A percentile compares a stretch with the other conserved stretches of the same genome.
Evolutionary conservation across 1,140 invertebrate genomes (phyloP).

Genomic region (Drosophila azteca): DNA sequence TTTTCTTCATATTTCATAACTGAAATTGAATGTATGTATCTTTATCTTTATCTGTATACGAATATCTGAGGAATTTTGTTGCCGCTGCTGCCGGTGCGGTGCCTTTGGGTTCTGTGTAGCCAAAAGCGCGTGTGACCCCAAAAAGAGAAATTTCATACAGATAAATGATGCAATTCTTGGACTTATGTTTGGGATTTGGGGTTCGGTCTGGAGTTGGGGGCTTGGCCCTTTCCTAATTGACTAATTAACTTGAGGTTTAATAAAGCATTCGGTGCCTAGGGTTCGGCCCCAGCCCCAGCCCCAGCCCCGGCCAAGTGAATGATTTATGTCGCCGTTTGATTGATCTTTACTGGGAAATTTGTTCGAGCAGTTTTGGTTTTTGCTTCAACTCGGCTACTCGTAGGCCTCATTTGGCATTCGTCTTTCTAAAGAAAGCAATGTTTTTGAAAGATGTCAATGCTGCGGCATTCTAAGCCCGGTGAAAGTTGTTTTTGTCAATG

Average conservation of each 20-base stretch:
- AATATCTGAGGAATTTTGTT: conserved; percentile 14
- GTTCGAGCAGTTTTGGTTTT: conserved; percentile 26
- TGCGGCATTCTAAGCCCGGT: conserved; percentile 66
- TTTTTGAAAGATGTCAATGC: conserved; percentile 45
- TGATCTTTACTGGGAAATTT: conserved; percentile 28
- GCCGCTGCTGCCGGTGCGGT: conserved; percentile 26
- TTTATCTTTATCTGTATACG: neutral
- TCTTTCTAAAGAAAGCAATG: conserved; percentile 60
- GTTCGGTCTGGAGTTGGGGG: conserved; percentile 1
- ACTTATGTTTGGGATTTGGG: conserved; percentile 2
- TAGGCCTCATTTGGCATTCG: conserved; percentile 52
- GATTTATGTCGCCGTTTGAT: conserved; percentile 34
- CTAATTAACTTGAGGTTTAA: conserved; percentile 47
- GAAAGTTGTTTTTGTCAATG: conserved; percentile 81
- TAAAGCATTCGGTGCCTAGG: conserved; percentile 41
- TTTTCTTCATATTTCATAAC: conserved; percentile 53
- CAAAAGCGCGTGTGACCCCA: conserved; percentile 65
- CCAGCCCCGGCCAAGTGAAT: conserved; percentile 18
- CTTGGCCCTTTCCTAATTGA: conserved; percentile 56
- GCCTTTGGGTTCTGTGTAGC: conserved; percentile 35
- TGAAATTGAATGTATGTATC: conserved; percentile 54
- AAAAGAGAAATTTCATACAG: conserved; percentile 71
- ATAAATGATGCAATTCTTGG: conserved; percentile 73
- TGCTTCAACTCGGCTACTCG: conserved; percentile 47
- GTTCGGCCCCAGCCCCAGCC: conserved; percentile 10